Base-by-base conservation (phyloP, 2,888 invertebrate genomes). In the Dyspetes luteomarginatus region DNA sequence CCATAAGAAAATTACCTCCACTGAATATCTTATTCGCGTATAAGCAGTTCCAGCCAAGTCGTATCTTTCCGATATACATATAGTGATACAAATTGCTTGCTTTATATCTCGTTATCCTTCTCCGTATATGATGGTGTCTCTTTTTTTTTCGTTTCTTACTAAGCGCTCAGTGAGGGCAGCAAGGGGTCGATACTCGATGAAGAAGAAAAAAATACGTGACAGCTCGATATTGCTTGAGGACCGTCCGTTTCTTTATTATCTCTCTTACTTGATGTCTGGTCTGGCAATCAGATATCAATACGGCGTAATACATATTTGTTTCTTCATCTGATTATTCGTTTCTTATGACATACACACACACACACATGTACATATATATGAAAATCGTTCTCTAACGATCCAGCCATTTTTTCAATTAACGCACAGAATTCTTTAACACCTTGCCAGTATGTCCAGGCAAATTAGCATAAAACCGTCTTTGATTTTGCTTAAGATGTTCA, bases 1-100 rank as follows among this genome's bases (percentile, higher is more conserved):
- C 85, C 84, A 88, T 89, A 90, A 90, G 90, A 90, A 90, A 90
- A 90, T 90, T 90, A 81, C 88, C 79, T 68, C 30, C 78, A 80
- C 78, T 87, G 85, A 87, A 88, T 90, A 88, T 86, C 87, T 89
- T 87, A 89, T 89, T 86, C 82, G 78, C 76, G 74, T 82, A 58
- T 36, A 83, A 86, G 82, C 82, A 83, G 83, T 83, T 83, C 56
- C 62, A 71, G 84, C 64, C 81, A 78, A 84, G 81, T 75, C 77
- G 78, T 76, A 77, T 75, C 56, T 68, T 62, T 81, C 24, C 41
- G 24, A 26, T 26, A 55, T 65, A 67, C 56, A 67, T 65, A 67
- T 62, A 67, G 26, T 52, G 55, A 69, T 67, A 60, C 60, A 52
- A 48, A 48, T 48, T 15, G 48, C 19, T 15, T 17, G 17, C 48